These are phyloP conservation scores for Eonycteris spelaea DNA, from an alignment of 2,113 vertebrate species.

Conservation along the genomic window DNA sequence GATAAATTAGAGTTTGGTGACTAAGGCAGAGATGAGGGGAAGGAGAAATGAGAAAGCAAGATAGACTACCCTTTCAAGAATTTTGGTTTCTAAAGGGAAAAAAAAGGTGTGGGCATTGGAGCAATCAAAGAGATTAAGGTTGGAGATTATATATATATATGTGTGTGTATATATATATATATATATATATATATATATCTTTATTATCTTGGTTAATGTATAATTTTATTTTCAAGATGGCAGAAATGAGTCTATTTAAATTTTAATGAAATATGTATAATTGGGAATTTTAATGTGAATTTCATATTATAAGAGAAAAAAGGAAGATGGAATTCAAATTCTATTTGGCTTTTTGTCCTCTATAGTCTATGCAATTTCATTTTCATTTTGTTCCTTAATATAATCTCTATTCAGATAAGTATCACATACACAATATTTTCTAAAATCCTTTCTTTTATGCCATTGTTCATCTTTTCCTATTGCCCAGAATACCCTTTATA, in stretches of 20 bases:
- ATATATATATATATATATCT: neutral
- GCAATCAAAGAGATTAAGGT: neutral
- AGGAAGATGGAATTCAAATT: constrained; percentile 7
- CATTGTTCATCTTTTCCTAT: neutral
- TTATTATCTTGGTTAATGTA: neutral
- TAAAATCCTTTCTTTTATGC: neutral
- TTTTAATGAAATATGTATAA: neutral
- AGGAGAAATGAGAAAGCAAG: neutral
- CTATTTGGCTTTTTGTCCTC: neutral
- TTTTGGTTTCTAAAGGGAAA: neutral
- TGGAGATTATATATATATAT: neutral
- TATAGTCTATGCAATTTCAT: neutral
- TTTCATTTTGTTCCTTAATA: neutral
- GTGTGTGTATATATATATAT: neutral
- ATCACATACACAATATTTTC: neutral
- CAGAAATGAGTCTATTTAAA: neutral
- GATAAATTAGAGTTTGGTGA: neutral
- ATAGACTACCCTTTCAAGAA: neutral
- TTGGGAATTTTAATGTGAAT: neutral
- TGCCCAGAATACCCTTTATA: neutral
- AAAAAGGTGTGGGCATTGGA: neutral
- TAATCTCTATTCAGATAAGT: neutral
- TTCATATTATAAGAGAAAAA: neutral
- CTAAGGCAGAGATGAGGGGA: neutral
- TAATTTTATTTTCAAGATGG: neutral